Evolutionary conservation across 2,113 vertebrate species (phyloP).

Genomic region (Macroglossus sobrinus): DNA sequence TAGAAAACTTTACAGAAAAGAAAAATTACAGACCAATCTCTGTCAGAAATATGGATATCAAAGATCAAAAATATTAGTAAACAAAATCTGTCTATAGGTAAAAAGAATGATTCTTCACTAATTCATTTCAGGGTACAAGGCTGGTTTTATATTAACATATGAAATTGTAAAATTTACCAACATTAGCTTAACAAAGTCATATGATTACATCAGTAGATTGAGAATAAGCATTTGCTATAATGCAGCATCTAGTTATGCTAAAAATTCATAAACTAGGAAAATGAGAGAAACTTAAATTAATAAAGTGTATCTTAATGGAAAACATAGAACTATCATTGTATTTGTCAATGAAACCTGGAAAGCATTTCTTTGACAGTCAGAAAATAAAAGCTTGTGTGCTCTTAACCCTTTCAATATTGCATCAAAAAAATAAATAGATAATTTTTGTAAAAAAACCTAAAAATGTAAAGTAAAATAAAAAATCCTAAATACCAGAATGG

Average conservation of each 20-base stretch:
- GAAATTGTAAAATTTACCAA: background rate
- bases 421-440: background rate
- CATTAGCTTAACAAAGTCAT: background rate
- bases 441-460: background rate
- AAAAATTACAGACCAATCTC: background rate
- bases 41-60: background rate
- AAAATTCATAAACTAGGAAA: background rate
- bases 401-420: background rate
- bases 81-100: background rate
- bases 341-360: background rate
- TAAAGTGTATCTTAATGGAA: background rate
- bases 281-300: background rate
- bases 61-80: background rate
- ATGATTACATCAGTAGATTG: background rate
- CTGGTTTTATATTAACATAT: background rate
- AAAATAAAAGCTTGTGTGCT: background rate
- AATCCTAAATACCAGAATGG: background rate
- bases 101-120: background rate
- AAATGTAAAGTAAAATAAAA: background rate
- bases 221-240: background rate
- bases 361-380: background rate
- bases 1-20: background rate
- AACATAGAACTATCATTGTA: background rate
- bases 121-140: background rate
- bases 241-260: background rate